Base-by-base conservation (phyloP, 2,888 invertebrate species). In the Ypsolopha scabrella region DNA sequence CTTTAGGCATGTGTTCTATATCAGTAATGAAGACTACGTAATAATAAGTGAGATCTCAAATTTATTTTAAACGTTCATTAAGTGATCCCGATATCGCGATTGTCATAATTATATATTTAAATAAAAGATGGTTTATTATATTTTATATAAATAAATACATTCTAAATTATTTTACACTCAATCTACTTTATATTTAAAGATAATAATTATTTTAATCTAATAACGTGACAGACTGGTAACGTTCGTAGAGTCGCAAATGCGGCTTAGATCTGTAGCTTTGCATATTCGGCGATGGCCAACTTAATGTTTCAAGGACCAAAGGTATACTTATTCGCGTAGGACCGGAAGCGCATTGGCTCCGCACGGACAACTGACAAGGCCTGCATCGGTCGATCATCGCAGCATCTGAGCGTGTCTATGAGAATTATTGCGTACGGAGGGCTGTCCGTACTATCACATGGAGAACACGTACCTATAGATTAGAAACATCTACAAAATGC, bases 201-300 rank as follows among this genome's bases (percentile, higher is more conserved):
- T 83, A 85, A 83, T 83, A 80, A 85, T 86, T 85, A 83, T 85
- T 85, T 86, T 83, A 85, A 86, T 83, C 82, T 82, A 82, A 86
- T 83, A 82, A 85, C 75, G 80, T 81, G 80, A 83, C 86, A 85
- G 86, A 85, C 86, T 86, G 85, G 86, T 86, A 83, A 85, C 82
- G 85, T 86, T 85, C 80, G 83, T 85, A 86, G 85, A 81, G 85
- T 85, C 83, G 83, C 85, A 69, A 76, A 70, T 78, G 85, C 86
- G 85, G 82, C 78, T 80, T 86, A 85, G 85, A 80, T 81, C 85
- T 77, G 83, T 86, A 86, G 86, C 82, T 83, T 85, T 83, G 85
- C 86, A 80, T 85, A 85, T 78, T 82, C 83, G 85, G 86, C 85
- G 76, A 79, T 74, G 80, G 83, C 85, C 85, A 83, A 83, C 75